Conservation (phyloP, 2,797 vertebrate genomes). For the Gadopsis marmoratus region DNA sequence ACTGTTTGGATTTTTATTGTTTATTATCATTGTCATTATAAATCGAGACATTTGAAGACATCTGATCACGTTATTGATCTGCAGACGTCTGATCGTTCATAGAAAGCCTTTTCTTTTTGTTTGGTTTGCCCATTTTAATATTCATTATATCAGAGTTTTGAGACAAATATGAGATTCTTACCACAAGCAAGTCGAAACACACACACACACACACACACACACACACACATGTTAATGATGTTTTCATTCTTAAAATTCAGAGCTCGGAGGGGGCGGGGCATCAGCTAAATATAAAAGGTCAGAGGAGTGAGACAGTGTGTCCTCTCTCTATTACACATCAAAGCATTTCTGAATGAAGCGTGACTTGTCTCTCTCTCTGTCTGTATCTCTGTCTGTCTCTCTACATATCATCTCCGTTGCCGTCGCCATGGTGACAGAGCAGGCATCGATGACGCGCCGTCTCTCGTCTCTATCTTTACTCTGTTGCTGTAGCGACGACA, state of each 20-base stretch:
- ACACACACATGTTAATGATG: not conserved
- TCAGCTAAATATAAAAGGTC: constrained; percentile 32
- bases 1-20: too few relatives aligned
- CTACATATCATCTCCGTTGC: constrained; percentile 42
- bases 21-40: too few relatives aligned
- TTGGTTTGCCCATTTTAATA: too few relatives aligned
- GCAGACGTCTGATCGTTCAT: too few relatives aligned
- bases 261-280: not conserved
- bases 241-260: not conserved
- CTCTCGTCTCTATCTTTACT: constrained; percentile 80
- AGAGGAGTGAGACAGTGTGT: not conserved
- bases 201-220: too few relatives aligned
- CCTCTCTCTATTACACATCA: constrained; percentile 26
- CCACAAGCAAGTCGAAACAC: too few relatives aligned
- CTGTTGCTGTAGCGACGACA: constrained; percentile 69
- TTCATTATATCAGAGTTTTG: too few relatives aligned
- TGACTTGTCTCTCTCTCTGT: constrained; percentile 56
- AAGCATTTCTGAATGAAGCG: constrained; percentile 69
- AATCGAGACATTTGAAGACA: too few relatives aligned
- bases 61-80: too few relatives aligned
- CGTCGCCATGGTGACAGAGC: constrained; percentile 59
- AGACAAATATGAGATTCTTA: too few relatives aligned
- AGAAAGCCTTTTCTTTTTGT: too few relatives aligned
- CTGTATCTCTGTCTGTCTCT: constrained; percentile 15
- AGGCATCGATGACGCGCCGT: constrained; percentile 59